These are phyloP conservation scores for Onychomys arenicola DNA, from an alignment of 2,797 vertebrate genomes.

Conservation along the genomic window DNA sequence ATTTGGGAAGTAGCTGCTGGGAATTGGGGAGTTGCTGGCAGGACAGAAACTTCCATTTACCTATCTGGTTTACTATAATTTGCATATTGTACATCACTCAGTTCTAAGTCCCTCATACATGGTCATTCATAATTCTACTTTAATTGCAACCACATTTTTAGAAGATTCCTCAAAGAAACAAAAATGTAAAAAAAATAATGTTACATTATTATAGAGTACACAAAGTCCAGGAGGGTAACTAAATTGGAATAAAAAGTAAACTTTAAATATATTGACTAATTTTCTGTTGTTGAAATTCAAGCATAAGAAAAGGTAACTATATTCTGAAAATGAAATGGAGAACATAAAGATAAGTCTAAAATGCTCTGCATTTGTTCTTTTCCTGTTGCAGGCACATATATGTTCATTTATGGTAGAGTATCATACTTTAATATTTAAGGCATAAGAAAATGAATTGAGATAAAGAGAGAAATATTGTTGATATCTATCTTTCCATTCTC, in stretches of 20 bases:
- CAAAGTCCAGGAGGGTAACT: conserved; percentile 34
- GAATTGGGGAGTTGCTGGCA: no score
- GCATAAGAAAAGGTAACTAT: conserved; percentile 8
- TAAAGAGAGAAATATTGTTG: conserved; percentile 47
- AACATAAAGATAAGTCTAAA: background rate
- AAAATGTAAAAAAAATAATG: background rate
- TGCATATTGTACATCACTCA: background rate
- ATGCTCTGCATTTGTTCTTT: background rate
- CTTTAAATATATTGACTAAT: conserved; percentile 38
- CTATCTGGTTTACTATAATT: conserved; percentile 32
- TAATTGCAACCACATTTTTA: background rate
- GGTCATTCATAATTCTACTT: conserved; percentile 9
- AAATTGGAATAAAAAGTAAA: conserved; percentile 21
- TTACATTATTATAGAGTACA: conserved; percentile 8
- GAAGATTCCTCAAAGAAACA: conserved; percentile 27
- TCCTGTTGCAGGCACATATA: background rate
- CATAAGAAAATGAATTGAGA: conserved; percentile 40
- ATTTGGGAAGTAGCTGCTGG: no score
- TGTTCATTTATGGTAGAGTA: background rate
- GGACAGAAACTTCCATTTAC: no score
- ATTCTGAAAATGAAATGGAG: conserved; percentile 45
- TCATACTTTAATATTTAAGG: conserved; percentile 41
- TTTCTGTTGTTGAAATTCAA: conserved; percentile 53
- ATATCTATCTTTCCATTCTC: conserved; percentile 1
- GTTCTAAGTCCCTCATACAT: conserved; percentile 37